Base-by-base conservation (phyloP, 1,140 invertebrate genomes). In the Drosophila teissieri region DNA sequence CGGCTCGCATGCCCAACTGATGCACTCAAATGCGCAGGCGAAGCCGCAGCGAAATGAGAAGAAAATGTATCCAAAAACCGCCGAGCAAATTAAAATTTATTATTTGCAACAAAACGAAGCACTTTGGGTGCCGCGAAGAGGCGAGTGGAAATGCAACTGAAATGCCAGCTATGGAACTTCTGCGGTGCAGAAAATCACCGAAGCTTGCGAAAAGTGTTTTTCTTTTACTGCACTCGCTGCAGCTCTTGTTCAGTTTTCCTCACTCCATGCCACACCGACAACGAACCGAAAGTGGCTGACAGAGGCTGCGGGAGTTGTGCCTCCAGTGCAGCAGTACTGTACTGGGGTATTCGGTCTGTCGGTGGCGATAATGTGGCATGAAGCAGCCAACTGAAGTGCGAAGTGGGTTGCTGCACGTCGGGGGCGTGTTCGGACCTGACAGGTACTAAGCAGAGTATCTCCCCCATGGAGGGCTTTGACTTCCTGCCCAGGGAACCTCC, bases 181-280 rank as follows among this genome's bases (percentile, higher is more conserved):
- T 85, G 81, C 52, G 53, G 65, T 63, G 73, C 76, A 67, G 12
- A 76, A 80, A 83, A 76, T 80, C 83, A 88, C 7, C 83, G 60
- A 88, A 88, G 83, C 83, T 89, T 89, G 79, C 83, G 63, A 89
- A 88, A 79, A 89, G 46, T 76, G 74, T 88, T 89, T 68, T 78
- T 70, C 65, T 57, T 56, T 57, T 48, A 22, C 44, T 70, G 52
- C 65, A 44, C 45, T 70, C 40, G 17, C 44, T 57, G 52, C 67
- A 57, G 48, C 49, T 77, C 60, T 77, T 55, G 64, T 51, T 61
- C n/a, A 27, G 52, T 73, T 82, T 76, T 79, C 72, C 64, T 52
- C 39, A 48, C 45, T 56, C 45, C 46, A 54, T 42, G 34, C 36
- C 55, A 36, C 27, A 19, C 19, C 19, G 19, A 19, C 48, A 52